phyloP scores from a whole-genome alignment of 2,113 vertebrate genomes.

The Urocolius indicus region DNA sequence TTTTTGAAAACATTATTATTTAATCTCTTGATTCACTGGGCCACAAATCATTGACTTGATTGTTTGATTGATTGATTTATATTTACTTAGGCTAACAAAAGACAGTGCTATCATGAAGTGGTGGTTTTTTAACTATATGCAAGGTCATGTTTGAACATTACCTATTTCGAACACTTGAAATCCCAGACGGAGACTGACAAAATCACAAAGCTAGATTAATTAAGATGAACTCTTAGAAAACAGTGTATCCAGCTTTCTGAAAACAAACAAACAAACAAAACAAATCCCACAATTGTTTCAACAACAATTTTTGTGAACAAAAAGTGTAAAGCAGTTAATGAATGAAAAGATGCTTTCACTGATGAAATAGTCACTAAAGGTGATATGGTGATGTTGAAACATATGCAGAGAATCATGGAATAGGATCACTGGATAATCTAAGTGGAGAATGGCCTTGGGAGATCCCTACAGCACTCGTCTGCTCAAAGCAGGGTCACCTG shows the following conservation, averaged over 20 bases:
- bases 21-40: neutral
- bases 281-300: neutral
- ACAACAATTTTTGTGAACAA: neutral
- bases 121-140: neutral
- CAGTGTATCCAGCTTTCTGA: neutral
- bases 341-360: neutral
- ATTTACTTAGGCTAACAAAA: neutral
- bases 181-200: neutral
- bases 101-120: neutral
- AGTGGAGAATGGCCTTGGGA: neutral
- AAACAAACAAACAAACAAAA: too few species aligned
- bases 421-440: neutral
- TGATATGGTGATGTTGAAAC: neutral
- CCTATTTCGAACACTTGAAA: neutral
- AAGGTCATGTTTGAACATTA: neutral
- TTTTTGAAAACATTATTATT: neutral
- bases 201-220: neutral
- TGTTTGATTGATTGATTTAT: neutral
- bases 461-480: neutral
- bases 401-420: neutral
- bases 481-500: neutral
- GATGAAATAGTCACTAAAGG: neutral
- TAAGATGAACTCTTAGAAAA: neutral
- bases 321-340: neutral
- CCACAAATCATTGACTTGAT: neutral